These are phyloP conservation scores for Umimayanthus chanpuru DNA, from an alignment of 92 coral and sea anemone species.

Conservation along the genomic window DNA sequence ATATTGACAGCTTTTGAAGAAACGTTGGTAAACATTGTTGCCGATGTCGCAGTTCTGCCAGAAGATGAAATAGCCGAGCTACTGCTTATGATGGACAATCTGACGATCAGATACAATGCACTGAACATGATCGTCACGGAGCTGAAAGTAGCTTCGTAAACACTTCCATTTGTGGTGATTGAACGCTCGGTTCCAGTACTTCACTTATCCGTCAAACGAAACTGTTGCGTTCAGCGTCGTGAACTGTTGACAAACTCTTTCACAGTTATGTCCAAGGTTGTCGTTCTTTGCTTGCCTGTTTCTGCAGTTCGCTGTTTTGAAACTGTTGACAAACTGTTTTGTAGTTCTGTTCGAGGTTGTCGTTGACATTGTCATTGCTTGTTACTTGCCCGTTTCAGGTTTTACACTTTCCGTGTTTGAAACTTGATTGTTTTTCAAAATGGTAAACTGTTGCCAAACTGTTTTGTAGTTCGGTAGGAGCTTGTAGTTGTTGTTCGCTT, in stretches of 20 bases:
- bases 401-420: neutral
- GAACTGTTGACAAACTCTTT: conserved; percentile 4
- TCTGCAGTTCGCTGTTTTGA: neutral
- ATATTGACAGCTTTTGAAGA: neutral
- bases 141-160: neutral
- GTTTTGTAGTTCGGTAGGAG: neutral
- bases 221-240: conserved; percentile 8
- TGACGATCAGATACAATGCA: conserved; percentile 3
- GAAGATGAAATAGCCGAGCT: conserved; percentile 3
- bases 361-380: neutral
- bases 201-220: neutral
- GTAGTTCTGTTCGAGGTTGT: neutral
- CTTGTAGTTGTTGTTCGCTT: too few species aligned
- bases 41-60: conserved; percentile 11
- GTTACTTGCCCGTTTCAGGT: neutral
- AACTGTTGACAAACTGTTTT: conserved; percentile 11
- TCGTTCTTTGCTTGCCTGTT: conserved; percentile 14
- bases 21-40: neutral
- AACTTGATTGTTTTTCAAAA: neutral
- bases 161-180: neutral
- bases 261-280: conserved; percentile 2
- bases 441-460: neutral
- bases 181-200: neutral
- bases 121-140: neutral
- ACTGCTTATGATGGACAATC: neutral